phyloP scores from a whole-genome alignment of 2,888 invertebrate genomes.

The Sinhomidia bicolor region DNA sequence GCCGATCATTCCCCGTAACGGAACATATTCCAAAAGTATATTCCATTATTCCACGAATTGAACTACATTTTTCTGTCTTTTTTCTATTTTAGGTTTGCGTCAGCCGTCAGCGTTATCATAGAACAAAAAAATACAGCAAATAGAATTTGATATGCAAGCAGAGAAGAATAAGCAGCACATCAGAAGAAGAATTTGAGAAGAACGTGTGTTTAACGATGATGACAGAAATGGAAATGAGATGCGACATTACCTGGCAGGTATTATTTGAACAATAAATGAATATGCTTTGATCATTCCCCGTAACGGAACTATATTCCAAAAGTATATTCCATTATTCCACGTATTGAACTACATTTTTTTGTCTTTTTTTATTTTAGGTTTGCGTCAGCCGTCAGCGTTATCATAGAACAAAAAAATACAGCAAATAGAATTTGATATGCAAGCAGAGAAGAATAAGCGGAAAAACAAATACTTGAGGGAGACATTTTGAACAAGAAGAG shows the following conservation, averaged over 20 bases:
- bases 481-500: not conserved
- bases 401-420: conserved; percentile 2
- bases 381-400: too few species aligned
- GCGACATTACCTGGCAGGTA: conserved; percentile 54
- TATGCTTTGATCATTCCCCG: not conserved
- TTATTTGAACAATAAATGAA: conserved; percentile 42
- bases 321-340: not conserved
- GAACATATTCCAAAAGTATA: not conserved
- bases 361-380: too few species aligned
- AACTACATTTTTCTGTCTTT: not conserved
- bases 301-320: not conserved
- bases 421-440: not conserved
- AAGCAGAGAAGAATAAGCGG: not conserved
- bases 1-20: not conserved
- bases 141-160: too few species aligned
- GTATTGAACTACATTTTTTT: not conserved
- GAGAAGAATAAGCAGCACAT: too few species aligned
- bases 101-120: not conserved
- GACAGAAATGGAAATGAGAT: conserved; percentile 62
- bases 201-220: conserved; percentile 3
- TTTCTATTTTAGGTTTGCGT: too few species aligned
- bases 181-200: too few species aligned
- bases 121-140: not conserved
- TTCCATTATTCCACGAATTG: not conserved
- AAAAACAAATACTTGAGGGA: conserved; percentile 17